These are phyloP conservation scores for Thysanoteuthis rhombus DNA, from an alignment of 2,888 invertebrate species.

Conservation along the genomic window DNA sequence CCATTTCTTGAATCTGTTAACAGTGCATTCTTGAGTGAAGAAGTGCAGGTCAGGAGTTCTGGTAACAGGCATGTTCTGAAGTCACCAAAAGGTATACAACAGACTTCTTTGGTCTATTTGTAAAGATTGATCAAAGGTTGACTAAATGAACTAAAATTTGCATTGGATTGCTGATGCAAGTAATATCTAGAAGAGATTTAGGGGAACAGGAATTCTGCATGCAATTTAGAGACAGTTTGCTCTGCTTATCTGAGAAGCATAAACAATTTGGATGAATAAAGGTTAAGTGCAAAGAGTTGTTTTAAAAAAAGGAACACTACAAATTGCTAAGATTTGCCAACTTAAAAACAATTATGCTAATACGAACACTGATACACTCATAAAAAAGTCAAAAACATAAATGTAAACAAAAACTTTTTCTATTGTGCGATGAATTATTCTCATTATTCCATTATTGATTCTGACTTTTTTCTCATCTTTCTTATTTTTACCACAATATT, in stretches of 20 bases:
- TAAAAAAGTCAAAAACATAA: too few relatives aligned
- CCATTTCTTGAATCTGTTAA: neutral
- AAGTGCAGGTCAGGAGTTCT: neutral
- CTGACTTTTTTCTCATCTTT: too few relatives aligned
- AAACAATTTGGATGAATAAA: neutral
- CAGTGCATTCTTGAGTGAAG: neutral
- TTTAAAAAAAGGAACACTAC: neutral
- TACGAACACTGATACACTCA: neutral
- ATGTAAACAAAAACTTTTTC: too few relatives aligned
- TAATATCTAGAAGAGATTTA: neutral
- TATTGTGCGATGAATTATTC: too few relatives aligned
- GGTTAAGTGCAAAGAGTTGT: neutral
- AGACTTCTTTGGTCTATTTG: neutral
- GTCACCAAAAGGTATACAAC: neutral
- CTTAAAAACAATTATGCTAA: neutral
- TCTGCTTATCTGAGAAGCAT: neutral
- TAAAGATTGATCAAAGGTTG: neutral
- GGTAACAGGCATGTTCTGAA: neutral
- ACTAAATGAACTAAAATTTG: neutral
- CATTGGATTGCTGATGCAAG: neutral
- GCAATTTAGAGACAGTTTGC: neutral
- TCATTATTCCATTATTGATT: too few relatives aligned
- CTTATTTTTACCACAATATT: too few relatives aligned
- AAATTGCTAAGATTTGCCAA: neutral
- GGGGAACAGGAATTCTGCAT: neutral